Evolutionary conservation across 2,888 invertebrate species (phyloP).

Genomic region (Tortrix viridana): DNA sequence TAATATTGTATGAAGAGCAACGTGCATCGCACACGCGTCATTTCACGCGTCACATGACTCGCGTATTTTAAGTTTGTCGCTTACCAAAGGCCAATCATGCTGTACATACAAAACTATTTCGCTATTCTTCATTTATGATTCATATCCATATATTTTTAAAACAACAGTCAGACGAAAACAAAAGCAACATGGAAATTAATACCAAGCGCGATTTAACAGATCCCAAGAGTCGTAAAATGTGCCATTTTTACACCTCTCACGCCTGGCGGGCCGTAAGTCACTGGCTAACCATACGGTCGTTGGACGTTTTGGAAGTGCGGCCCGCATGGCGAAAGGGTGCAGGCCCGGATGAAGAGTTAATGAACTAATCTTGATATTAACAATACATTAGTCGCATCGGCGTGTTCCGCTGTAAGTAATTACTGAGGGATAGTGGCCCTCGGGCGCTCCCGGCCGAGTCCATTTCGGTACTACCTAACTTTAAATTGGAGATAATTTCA

Average conservation of each 20-base stretch:
- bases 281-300: slow-evolving; percentile 1
- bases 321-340: slow-evolving; percentile 43
- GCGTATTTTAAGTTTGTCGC: not conserved
- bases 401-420: slow-evolving; percentile 57
- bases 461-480: slow-evolving; percentile 33
- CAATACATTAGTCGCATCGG: slow-evolving; percentile 82
- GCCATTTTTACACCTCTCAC: slow-evolving; percentile 59
- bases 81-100: not conserved
- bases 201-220: slow-evolving; percentile 69
- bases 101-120: not conserved
- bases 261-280: slow-evolving; percentile 39
- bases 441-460: slow-evolving; percentile 36
- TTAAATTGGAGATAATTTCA: slow-evolving; percentile 38
- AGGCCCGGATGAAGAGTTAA: slow-evolving; percentile 76
- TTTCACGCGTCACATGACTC: slow-evolving; percentile 8
- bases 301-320: slow-evolving; percentile 10
- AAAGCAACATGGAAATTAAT: slow-evolving; percentile 73
- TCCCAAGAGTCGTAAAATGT: slow-evolving; percentile 67
- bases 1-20: slow-evolving; percentile 11
- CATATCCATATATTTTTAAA: not conserved
- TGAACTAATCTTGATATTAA: slow-evolving; percentile 84
- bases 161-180: slow-evolving; percentile 51
- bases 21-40: slow-evolving; percentile 25
- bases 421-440: slow-evolving; percentile 48
- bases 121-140: too few relatives aligned